Evolutionary conservation across 2,797 vertebrate species (phyloP).

Genomic region (Pseudochaenichthys georgianus): DNA sequence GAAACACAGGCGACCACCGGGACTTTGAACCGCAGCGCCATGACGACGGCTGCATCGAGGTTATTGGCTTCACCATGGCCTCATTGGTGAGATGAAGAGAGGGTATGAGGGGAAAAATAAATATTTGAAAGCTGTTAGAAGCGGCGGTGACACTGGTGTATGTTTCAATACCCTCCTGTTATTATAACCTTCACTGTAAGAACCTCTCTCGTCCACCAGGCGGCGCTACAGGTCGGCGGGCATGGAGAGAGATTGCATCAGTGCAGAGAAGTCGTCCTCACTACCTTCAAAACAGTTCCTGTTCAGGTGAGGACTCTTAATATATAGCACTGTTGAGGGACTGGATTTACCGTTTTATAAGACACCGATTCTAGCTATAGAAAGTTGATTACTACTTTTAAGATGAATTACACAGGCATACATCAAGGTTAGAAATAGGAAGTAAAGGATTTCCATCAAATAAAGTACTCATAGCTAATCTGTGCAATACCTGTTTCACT

Average conservation of each 20-base stretch:
- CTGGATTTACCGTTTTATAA: not conserved
- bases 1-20: slow-evolving; percentile 96
- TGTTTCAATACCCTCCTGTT: not conserved
- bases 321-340: not conserved
- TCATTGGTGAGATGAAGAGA: slow-evolving; percentile 89
- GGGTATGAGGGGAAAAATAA: not conserved
- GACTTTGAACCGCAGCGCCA: slow-evolving; percentile 99
- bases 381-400: not conserved
- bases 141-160: rapidly evolving
- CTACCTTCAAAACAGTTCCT: slow-evolving; percentile 95
- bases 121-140: not conserved
- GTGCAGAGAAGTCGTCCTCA: slow-evolving; percentile 95
- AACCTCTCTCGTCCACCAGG: slow-evolving; percentile 78
- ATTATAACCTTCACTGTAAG: not conserved
- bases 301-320: slow-evolving; percentile 89
- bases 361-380: no score
- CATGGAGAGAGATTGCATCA: slow-evolving; percentile 97
- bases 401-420: not conserved
- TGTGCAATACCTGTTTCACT: not conserved
- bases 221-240: slow-evolving; percentile 96
- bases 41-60: slow-evolving; percentile 98
- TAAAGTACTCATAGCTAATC: no score
- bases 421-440: no score
- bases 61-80: slow-evolving; percentile 98
- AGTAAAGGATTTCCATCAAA: not conserved